Evolutionary conservation across 2,113 vertebrate genomes (phyloP), one percentile per base, ranked within the genome.

Genomic region (Craseonycteris thonglongyai): DNA sequence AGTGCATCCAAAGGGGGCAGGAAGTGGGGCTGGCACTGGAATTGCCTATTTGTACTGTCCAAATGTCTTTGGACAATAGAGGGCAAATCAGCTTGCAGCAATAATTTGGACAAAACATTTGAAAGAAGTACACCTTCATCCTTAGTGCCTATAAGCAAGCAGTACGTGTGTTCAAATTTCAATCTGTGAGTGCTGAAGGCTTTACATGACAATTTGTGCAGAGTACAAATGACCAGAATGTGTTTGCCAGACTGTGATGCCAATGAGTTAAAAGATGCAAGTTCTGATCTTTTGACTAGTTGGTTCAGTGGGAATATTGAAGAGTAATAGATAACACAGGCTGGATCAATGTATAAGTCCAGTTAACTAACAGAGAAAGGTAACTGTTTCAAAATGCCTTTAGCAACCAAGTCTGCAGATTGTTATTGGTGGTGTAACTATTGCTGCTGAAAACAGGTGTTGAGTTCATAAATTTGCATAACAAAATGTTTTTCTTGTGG

Each of bases 371-470:
- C 47, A 74, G 92, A 90, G 69, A 58, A 90, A 96, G 81, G 84
- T 75, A 92, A 88, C 88, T 13, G 21, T 93, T 95, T 97, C 94
- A 90, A 95, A 96, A 94, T 80, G 95, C 96, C 95, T 88, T 90
- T 49, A 97, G 95, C 96, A 90, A 94, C 96, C 95, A 93, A 92
- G 63, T 54, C 93, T 96, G 90, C 96, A 96, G 97, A 95, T 94
- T 92, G 92, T 91, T 94, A 80, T 85, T 97, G 93, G 93, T 97
- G 93, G 93, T 97, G 76, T 88, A 81, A 92, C 92, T 94, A 28
- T 81, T 40, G 38, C 88, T 49, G 90, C n/a, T n/a, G n/a, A n/a
- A 96, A 84, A 92, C 96, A 98, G 96, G 96, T 96, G 95, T 97
- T 92, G 16, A 71, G 82, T 78, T 96, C 88, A 82, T 93, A 80